Evolutionary conservation across 64 coral and sea anemone species (phyloP), one percentile per base, ranked within the genome.

Genomic region (Montipora cactus): DNA sequence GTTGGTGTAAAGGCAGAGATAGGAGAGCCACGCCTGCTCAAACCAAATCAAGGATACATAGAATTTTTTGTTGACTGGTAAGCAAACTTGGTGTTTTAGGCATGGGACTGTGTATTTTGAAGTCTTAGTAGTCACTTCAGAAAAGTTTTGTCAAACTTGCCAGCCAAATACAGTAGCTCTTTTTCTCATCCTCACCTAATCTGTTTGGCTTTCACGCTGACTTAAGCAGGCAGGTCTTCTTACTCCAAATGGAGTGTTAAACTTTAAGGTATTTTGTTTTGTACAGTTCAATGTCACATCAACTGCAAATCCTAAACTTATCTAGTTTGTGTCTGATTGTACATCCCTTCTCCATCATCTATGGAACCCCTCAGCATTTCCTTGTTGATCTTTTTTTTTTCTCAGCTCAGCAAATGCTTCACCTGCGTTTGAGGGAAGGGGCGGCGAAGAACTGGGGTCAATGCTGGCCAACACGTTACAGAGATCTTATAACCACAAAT

Each of bases 1-100:
- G 98, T 99, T 78, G 98, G 98, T 87, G 95, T 99, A 3, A 99
- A 96, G 86, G 98, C 95, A 83, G 98, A 99, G 57, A 96, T 99
- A 83, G 95, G 95, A 69, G 98, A 96, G 72, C 89, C 98, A 46
- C 47, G 79, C 77, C 20, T 92, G 20, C 59, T 19, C 1, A 94
- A 88, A 91, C 98, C 95, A 5, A 71, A 93, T 22, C 53, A 91
- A 45, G 98, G 98, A 76, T 75, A 93, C 25, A 44, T 99, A 59
- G 98, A 99, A 48, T 99, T 99, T 44, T 94, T 96, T 99, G 98
- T 99, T 68, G 95, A 99, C 74, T 99, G 98, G 98, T 99, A 87
- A 94, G 91, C 59, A 5, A 5, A 7, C 8, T 37, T 64, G 15
- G 14, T 64, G 61, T 14, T 57, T 57, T 37, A 37, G 37, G 37